Evolutionary conservation across 2,113 vertebrate species (phyloP).

Genomic region (Scomber colias): DNA sequence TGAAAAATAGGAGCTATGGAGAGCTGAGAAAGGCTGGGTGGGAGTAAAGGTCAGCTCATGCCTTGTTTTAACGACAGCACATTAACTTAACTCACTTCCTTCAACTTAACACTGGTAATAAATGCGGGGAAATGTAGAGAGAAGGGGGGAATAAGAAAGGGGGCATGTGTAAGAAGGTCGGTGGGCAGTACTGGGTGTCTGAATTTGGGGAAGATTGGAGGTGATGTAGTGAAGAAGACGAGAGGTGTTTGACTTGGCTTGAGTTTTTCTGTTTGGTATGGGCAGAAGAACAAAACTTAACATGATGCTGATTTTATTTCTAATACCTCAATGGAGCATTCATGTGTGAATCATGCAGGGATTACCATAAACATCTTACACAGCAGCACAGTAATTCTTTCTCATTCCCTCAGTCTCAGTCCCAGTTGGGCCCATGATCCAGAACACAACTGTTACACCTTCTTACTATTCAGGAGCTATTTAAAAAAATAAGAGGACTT

Average conservation of each 20-base stretch:
- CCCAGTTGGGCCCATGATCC: slow-evolving; percentile 31
- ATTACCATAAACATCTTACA: slow-evolving; percentile 6
- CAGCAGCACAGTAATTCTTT: neutral
- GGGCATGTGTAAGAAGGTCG: slow-evolving; percentile 33
- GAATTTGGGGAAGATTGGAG: slow-evolving; percentile 16
- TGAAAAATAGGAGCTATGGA: slow-evolving; percentile 64
- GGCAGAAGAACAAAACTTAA: slow-evolving; percentile 5
- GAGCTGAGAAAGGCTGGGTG: slow-evolving; percentile 59
- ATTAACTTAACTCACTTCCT: slow-evolving; percentile 93
- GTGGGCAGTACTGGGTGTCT: slow-evolving; percentile 15
- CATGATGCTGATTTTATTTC: slow-evolving; percentile 24
- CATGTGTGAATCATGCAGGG: neutral
- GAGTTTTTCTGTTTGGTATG: neutral
- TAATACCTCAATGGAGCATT: slow-evolving; percentile 44
- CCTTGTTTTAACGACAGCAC: slow-evolving; percentile 87
- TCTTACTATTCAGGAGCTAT: slow-evolving; percentile 64
- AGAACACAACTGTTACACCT: slow-evolving; percentile 53
- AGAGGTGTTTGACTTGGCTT: slow-evolving; percentile 4
- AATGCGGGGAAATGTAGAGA: slow-evolving; percentile 82
- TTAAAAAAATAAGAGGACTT: slow-evolving; percentile 70
- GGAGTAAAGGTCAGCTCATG: slow-evolving; percentile 79
- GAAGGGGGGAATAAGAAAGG: slow-evolving; percentile 39
- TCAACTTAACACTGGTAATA: slow-evolving; percentile 85
- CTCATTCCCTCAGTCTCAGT: neutral
- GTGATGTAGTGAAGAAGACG: slow-evolving; percentile 9